phyloP scores from a whole-genome alignment of 2,888 invertebrate genomes.

The Harpalus rufipes region DNA sequence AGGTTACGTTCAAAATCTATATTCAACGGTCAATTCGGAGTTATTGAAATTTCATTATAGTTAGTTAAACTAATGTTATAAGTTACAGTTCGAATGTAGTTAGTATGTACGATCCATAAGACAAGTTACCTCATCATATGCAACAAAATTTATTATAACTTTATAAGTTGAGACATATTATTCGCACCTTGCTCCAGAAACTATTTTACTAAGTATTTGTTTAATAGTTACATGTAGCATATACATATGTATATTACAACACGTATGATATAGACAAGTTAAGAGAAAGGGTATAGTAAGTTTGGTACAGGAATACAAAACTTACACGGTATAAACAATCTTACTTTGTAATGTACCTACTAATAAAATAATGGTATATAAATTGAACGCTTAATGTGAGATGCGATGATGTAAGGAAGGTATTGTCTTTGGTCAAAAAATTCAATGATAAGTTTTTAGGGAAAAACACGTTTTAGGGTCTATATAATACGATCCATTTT shows the following conservation, averaged over 20 bases:
- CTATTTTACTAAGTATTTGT: not conserved
- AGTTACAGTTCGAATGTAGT: slow-evolving; percentile 2
- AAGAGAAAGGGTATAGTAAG: not conserved
- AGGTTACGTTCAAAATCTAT: not conserved
- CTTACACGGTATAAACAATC: not conserved
- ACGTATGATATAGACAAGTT: not conserved
- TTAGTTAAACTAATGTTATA: not conserved
- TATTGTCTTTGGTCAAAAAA: too few species aligned
- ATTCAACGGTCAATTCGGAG: slow-evolving; percentile 13
- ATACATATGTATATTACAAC: not conserved
- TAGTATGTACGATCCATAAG: not conserved
- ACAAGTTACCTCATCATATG: not conserved
- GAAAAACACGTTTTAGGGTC: too few species aligned
- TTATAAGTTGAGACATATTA: not conserved
- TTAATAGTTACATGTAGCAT: not conserved
- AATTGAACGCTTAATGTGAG: too few species aligned
- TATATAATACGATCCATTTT: too few species aligned
- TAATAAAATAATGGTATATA: too few species aligned
- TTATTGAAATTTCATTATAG: slow-evolving; percentile 21
- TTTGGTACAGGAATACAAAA: not conserved
- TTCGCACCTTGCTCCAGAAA: not conserved
- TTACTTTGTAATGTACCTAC: too few species aligned
- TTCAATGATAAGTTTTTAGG: too few species aligned
- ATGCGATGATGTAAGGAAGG: too few species aligned
- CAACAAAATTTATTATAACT: not conserved